Evolutionary conservation across 2,888 invertebrate species (phyloP).

Genomic region (Lycocerus yunnanus): DNA sequence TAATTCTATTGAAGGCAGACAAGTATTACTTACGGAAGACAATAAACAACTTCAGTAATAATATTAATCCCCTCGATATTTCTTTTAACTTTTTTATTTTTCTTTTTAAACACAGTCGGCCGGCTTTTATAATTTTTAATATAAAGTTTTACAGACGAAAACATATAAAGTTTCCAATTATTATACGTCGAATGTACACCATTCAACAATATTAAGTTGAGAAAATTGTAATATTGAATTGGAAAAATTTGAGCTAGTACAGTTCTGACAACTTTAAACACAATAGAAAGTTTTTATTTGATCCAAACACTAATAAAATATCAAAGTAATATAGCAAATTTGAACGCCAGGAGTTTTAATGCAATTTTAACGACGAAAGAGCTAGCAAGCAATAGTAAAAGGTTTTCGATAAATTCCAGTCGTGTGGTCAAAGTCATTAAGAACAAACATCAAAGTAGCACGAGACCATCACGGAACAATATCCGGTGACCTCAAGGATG

Average conservation of each 20-base stretch:
- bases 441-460: slow-evolving; percentile 53
- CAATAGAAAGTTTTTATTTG: slow-evolving; percentile 24
- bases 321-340: slow-evolving; percentile 31
- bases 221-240: not conserved
- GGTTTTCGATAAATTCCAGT: slow-evolving; percentile 49
- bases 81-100: not conserved
- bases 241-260: not conserved
- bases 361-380: slow-evolving; percentile 29
- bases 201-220: not conserved
- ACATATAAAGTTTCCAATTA: not conserved
- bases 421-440: slow-evolving; percentile 52
- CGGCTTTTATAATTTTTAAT: not conserved
- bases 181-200: too few relatives aligned
- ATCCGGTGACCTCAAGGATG: slow-evolving; percentile 39
- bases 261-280: slow-evolving; percentile 9
- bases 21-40: slow-evolving; percentile 5
- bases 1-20: slow-evolving; percentile 19
- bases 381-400: slow-evolving; percentile 36
- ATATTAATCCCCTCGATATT: slow-evolving; percentile 6
- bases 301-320: slow-evolving; percentile 23
- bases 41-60: slow-evolving; percentile 6
- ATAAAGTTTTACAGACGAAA: not conserved
- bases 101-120: not conserved
- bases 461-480: slow-evolving; percentile 51
- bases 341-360: slow-evolving; percentile 19